These are phyloP conservation scores for Bujurquina vittata DNA, from an alignment of 2,113 vertebrate species.

Conservation along the genomic window DNA sequence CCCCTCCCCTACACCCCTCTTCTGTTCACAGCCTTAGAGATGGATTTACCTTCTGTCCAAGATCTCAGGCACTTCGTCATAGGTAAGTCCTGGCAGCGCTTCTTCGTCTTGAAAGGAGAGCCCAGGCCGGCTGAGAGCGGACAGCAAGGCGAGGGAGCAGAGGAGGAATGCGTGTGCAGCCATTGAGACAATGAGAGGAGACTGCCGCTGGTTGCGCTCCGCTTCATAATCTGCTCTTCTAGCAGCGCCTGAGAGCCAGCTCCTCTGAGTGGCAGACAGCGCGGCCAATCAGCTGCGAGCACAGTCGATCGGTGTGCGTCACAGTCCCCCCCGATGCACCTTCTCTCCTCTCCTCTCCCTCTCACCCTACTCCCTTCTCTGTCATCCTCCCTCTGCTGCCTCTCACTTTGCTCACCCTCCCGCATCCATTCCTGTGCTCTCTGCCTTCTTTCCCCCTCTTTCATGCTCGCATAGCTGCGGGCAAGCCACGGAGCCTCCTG, in stretches of 20 bases:
- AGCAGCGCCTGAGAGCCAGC: constrained; percentile 76
- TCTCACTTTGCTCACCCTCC: constrained; percentile 61
- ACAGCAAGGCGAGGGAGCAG: constrained; percentile 77
- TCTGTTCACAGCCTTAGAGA: constrained; percentile 48
- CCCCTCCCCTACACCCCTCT: constrained; percentile 28
- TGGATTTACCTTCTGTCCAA: constrained; percentile 82
- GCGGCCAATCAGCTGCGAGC: constrained; percentile 71
- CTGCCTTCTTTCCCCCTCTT: constrained; percentile 41
- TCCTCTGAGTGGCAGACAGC: constrained; percentile 65
- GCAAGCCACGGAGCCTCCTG: constrained; percentile 58
- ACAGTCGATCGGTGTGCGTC: constrained; percentile 77
- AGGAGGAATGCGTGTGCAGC: constrained; percentile 81
- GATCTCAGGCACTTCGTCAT: constrained; percentile 83
- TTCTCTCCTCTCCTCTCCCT: constrained; percentile 34
- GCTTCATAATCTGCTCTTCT: constrained; percentile 85
- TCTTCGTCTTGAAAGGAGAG: constrained; percentile 69
- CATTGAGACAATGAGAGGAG: constrained; percentile 83
- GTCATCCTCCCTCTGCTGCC: constrained; percentile 63
- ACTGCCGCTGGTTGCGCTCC: constrained; percentile 78
- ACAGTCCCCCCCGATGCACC: constrained; percentile 59
- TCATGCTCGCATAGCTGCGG: constrained; percentile 71
- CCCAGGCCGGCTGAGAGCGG: constrained; percentile 66
- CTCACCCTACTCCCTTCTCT: constrained; percentile 61
- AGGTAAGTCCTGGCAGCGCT: constrained; percentile 67
- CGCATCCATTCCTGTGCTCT: constrained; percentile 56